Base-by-base conservation (phyloP, 2,797 vertebrate genomes). In the Dermochelys coriacea region DNA sequence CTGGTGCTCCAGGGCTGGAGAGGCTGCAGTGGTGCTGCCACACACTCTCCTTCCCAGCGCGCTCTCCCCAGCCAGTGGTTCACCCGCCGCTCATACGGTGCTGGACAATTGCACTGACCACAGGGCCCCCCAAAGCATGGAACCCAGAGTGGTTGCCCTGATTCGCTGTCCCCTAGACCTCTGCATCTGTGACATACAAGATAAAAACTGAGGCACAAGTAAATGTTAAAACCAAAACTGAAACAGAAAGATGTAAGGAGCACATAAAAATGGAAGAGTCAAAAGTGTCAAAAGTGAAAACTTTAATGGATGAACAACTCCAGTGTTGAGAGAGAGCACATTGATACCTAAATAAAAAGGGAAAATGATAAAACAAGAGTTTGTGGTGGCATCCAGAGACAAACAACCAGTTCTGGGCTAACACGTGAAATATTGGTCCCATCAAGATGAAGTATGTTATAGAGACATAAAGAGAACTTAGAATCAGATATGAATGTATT, bases 21-120 rank as follows among this genome's bases (percentile, higher is more conserved):
- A 50, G 49, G 49, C 49, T 50, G 49, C 49, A 49, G 49, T 3
- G 11, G 49, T 10, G 21, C 52, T 54, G 8, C 52, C 2, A 21
- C 1, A 8, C 23, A 54, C 8, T 25, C 19, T 52, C 52, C 18
- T 19, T 52, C 52, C 19, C 8, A 8, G 52, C 19, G 8, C 3
- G 19, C 19, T 21, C 52, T 23, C 52, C 21, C 21, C 52, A 54
- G 8, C 52, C 52, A 54, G 21, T 1, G 8, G 52, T 54, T 54
- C 52, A 23, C 52, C 21, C 1, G 2, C 21, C 2, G 8, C 52
- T 52, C 21, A 23, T 23, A 25, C 6, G 19, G 1, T 8, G 8
- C 52, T 8, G 3, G 19, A 7, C 52, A 23, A 21, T 54, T 54
- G 21, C 4, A 2, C 52, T 23, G 52, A 52, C 21, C 21, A 23